Evolutionary conservation across 2,888 invertebrate genomes (phyloP).

Genomic region (Platycheirus albimanus): DNA sequence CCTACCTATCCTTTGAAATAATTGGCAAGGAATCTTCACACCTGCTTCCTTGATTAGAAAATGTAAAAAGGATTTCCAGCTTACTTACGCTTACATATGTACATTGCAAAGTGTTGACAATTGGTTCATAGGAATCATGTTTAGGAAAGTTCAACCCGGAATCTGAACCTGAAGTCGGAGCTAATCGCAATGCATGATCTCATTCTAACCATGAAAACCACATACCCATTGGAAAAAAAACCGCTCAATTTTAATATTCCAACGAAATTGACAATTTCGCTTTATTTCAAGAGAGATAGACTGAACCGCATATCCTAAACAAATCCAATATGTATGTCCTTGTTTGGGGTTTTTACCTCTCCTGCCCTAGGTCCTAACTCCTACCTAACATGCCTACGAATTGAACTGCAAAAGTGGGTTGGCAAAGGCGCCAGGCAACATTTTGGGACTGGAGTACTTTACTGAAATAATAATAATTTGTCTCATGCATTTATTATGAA

Average conservation of each 20-base stretch:
- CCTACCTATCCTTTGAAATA: too few species aligned
- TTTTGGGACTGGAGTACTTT: slow-evolving; percentile 40
- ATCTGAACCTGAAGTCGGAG: not conserved
- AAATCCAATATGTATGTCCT: slow-evolving; percentile 28
- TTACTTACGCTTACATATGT: too few species aligned
- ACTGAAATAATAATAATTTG: slow-evolving; percentile 72
- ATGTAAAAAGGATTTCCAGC: too few species aligned
- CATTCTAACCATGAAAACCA: slow-evolving; percentile 8
- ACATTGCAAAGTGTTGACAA: not conserved
- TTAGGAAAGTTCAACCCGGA: not conserved
- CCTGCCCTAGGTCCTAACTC: not conserved
- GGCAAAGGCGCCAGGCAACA: not conserved
- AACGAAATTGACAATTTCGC: slow-evolving; percentile 58
- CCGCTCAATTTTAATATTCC: slow-evolving; percentile 21
- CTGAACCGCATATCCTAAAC: slow-evolving; percentile 45
- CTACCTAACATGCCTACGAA: not conserved
- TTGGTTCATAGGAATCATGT: too few species aligned
- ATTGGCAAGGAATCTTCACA: too few species aligned
- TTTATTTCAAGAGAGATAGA: slow-evolving; percentile 32
- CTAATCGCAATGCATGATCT: slow-evolving; percentile 8
- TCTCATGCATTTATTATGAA: slow-evolving; percentile 73
- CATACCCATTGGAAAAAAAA: not conserved
- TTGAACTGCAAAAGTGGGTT: not conserved
- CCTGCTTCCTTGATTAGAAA: too few species aligned
- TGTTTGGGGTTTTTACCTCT: slow-evolving; percentile 1